Base-by-base conservation (phyloP, 92 coral and sea anemone species). In the Metridium senile region DNA sequence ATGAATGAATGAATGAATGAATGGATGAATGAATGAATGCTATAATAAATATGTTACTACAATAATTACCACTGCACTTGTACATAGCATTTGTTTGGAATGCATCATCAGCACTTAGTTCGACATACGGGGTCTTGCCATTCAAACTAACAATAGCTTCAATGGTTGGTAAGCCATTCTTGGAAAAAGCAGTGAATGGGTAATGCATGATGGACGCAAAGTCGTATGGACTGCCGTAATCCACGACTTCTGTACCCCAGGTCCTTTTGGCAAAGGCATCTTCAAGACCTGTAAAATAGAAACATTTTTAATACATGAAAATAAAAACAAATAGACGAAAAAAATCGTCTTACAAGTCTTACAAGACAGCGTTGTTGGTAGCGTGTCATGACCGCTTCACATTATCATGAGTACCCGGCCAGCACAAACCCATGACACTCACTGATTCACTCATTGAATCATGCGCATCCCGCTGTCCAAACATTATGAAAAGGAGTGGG, bases 141-240 rank as follows among this genome's bases (percentile, higher is more conserved):
- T 84, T 43, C 82, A 88, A 52, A 31, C 58, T 68, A 30, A 49
- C 85, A 33, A 73, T 74, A 20, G 84, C 76, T 34, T 70, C 63
- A 43, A 88, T 88, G 29, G 93, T 84, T 4, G 89, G 89, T 54
- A 71, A 58, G 46, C 89, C 89, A 75, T 88, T 76, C 33, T 84
- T 79, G 1, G 93, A 83, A 66, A 88, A 88, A 9, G 93, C 93
- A n/a, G 85, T 88, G 68, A 78, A 88, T 2, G 93, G 93, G 31
- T 88, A 88, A 46, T 88, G 93, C 93, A 88, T 88, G 53, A 88
- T 88, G 0, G 89, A 86, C 10, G 91, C 90, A 59, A 79, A 79
- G 76, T 90, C 95, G 66, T 90, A 90, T 62, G 80, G 80, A 58
- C 85, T 80, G 25, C 85, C 91, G 25, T 66, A 80, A 71, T 90